phyloP scores from a whole-genome alignment of 1,140 invertebrate species.

The Trichonephila inaurata region DNA sequence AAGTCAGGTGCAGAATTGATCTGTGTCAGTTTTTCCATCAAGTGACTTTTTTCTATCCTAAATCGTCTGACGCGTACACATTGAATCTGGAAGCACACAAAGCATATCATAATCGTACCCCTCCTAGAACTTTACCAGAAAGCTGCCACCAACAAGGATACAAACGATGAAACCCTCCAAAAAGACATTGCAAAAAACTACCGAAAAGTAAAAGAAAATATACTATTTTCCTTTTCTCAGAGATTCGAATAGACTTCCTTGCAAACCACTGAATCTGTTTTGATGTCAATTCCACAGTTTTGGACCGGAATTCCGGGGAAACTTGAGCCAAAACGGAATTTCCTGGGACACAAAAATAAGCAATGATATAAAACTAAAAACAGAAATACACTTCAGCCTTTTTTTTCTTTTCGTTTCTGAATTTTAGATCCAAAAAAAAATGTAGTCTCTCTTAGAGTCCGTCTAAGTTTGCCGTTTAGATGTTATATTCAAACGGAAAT shows the following conservation, averaged over 20 bases:
- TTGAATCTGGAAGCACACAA: neutral
- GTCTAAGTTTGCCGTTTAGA: conserved; percentile 75
- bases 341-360: conserved; percentile 73
- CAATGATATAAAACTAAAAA: conserved; percentile 64
- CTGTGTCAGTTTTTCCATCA: too few relatives aligned
- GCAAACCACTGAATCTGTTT: conserved; percentile 48
- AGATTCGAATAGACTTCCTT: conserved; percentile 30
- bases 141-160: neutral
- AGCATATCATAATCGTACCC: neutral
- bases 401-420: conserved; percentile 47
- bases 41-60: too few relatives aligned
- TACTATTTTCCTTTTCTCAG: conserved; percentile 39
- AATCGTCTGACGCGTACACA: too few relatives aligned
- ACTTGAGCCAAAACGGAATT: conserved; percentile 76
- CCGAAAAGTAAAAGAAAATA: neutral
- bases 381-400: conserved; percentile 59
- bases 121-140: neutral
- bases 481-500: conserved; percentile 77
- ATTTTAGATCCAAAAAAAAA: conserved; percentile 60
- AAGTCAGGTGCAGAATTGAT: too few relatives aligned
- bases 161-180: conserved; percentile 15
- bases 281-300: conserved; percentile 73
- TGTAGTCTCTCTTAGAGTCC: conserved; percentile 51
- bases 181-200: neutral
- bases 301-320: conserved; percentile 72